These are phyloP conservation scores for Ctenicera cuprea DNA, from an alignment of 2,888 invertebrate species.

Conservation along the genomic window DNA sequence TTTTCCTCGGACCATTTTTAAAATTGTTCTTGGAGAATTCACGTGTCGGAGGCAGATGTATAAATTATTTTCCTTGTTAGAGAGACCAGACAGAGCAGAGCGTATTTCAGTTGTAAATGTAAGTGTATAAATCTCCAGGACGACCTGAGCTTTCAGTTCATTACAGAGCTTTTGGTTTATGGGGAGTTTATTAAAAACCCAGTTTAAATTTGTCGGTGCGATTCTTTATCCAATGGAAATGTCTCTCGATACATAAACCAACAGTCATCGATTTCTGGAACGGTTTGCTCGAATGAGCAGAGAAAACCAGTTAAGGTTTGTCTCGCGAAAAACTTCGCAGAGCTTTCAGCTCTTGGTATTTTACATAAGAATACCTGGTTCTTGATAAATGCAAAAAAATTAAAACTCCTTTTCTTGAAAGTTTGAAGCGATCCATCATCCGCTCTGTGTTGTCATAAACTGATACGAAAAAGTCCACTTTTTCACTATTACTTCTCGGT, in stretches of 20 bases:
- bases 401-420: conserved; percentile 31
- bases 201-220: conserved; percentile 47
- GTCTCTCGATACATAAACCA: conserved; percentile 31
- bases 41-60: conserved; percentile 36
- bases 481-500: conserved; percentile 39
- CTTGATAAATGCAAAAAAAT: conserved; percentile 39
- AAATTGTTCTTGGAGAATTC: conserved; percentile 33
- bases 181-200: conserved; percentile 50
- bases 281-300: neutral
- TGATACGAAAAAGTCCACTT: conserved; percentile 41
- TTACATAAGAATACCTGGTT: conserved; percentile 15
- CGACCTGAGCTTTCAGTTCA: conserved; percentile 48
- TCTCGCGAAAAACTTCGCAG: neutral
- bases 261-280: conserved; percentile 18
- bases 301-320: neutral
- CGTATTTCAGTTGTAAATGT: conserved; percentile 50
- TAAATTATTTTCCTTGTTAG: conserved; percentile 49
- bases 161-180: conserved; percentile 49
- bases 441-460: conserved; percentile 41
- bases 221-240: conserved; percentile 25
- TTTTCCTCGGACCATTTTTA: conserved; percentile 26
- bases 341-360: conserved; percentile 6
- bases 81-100: conserved; percentile 40
- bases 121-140: conserved; percentile 49
- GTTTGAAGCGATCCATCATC: conserved; percentile 34